Evolutionary conservation across 2,113 vertebrate species (phyloP).

Genomic region (Neofelis nebulosa): DNA sequence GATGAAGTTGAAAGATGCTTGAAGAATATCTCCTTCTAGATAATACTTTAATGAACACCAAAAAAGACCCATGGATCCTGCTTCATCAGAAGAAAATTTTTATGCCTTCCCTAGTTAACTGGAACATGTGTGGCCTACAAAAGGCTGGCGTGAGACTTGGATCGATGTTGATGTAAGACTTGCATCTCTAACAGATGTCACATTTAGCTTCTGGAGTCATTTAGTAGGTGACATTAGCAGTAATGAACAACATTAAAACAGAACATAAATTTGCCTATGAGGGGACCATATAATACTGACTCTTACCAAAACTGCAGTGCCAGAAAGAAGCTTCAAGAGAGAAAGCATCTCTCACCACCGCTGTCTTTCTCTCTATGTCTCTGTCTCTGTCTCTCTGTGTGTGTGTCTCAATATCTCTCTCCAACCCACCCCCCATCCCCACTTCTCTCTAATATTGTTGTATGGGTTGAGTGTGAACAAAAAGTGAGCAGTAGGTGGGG

Average conservation of each 20-base stretch:
- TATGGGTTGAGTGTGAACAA: neutral
- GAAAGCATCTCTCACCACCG: too few species aligned
- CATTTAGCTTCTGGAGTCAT: constrained; percentile 24
- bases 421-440: accelerated
- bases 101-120: constrained; percentile 9
- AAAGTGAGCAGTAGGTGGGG: neutral
- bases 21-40: constrained; percentile 21
- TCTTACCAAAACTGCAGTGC: neutral
- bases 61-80: neutral
- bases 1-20: neutral
- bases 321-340: constrained; percentile 4
- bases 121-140: neutral
- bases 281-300: neutral
- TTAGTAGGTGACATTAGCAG: constrained; percentile 8
- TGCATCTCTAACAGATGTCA: neutral
- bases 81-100: neutral
- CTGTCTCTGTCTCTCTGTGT: neutral
- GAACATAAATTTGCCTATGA: constrained; percentile 24
- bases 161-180: neutral
- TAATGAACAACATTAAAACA: constrained; percentile 39
- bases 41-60: neutral
- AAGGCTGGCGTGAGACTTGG: neutral
- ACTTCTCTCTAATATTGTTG: neutral
- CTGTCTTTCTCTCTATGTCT: neutral
- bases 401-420: neutral